Percentiles rank a stretch among this genome's conserved stretches.
These are phyloP conservation scores for Myopa testacea DNA, from an alignment of 2,888 invertebrate genomes.

Conservation along the genomic window DNA sequence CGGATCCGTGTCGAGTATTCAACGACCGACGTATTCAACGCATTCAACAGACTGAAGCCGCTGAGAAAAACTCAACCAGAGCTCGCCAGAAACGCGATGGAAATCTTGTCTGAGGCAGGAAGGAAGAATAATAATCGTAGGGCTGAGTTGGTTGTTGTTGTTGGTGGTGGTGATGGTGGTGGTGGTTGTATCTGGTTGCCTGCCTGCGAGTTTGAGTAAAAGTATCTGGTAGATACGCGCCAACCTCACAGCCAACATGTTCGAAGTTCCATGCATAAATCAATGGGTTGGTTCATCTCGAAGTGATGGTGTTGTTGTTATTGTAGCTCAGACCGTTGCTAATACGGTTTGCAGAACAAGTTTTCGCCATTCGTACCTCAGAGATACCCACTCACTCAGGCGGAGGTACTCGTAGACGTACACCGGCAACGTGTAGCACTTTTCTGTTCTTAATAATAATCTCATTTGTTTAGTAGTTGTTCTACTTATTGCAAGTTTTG, in stretches of 20 bases:
- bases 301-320: neutral
- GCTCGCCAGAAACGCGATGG: neutral
- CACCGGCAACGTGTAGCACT: slow-evolving; percentile 9
- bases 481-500: no score
- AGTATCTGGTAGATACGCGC: neutral
- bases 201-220: neutral
- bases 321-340: neutral
- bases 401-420: neutral
- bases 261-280: slow-evolving; percentile 18
- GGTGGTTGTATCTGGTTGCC: neutral
- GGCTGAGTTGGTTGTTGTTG: neutral
- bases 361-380: neutral
- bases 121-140: slow-evolving; percentile 6
- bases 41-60: slow-evolving; percentile 53
- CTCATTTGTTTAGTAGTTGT: no score
- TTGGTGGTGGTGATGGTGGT: no score
- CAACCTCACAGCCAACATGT: slow-evolving; percentile 13
- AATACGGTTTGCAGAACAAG: slow-evolving; percentile 14
- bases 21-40: slow-evolving; percentile 54
- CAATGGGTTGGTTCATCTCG: neutral
- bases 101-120: neutral
- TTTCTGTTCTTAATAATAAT: neutral
- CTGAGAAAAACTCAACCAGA: neutral
- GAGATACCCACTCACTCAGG: neutral
- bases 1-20: no score